Base-by-base conservation (phyloP, 2,113 vertebrate species). In the Albula glossodonta region DNA sequence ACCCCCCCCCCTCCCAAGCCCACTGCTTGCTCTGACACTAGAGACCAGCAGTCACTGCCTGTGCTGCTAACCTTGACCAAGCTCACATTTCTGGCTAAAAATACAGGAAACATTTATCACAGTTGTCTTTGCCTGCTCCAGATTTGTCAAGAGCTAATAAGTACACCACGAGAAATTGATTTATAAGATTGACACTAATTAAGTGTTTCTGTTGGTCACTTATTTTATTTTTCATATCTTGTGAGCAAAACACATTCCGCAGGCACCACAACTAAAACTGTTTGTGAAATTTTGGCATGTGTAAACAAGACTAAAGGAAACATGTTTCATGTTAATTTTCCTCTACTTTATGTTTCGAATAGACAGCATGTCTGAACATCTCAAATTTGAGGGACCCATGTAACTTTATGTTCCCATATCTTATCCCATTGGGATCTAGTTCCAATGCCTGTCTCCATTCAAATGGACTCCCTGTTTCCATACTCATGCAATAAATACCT, bases 31-130 rank as follows among this genome's bases (percentile, higher is more conserved):
- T n/a, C 78, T 87, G 79, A 74, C 84, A 89, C 70, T 52, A 86
- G 83, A 91, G 80, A 85, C 70, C 53, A 52, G 78, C 17, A 87
- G 84, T 17, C 60, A 56, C 82, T 19, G 31, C 19, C 57, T 70
- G 86, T 31, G 81, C 78, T 48, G 82, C 87, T 80, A 83, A 81
- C 85, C 80, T 89, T 83, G 7, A 90, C 56, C 84, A 84, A 87
- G 87, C 93, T 93, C 92, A 89, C 84, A 91, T 94, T 92, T 94
- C 92, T 87, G 81, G 92, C 93, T 95, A 94, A 93, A 95, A 94
- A 94, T 94, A 94, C 82, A 90, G 85, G 88, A 93, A 91, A 88
- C 90, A 90, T 90, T 89, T 78, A 91, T 92, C 91, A 83, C 90
- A 84, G 89, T 88, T 89, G 87, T 90, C 83, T 91, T 86, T 87